A percentile compares a stretch with the other conserved stretches of the same genome.
These are phyloP conservation scores for Leptodactylus fuscus DNA, from an alignment of 2,113 vertebrate genomes.

Conservation along the genomic window DNA sequence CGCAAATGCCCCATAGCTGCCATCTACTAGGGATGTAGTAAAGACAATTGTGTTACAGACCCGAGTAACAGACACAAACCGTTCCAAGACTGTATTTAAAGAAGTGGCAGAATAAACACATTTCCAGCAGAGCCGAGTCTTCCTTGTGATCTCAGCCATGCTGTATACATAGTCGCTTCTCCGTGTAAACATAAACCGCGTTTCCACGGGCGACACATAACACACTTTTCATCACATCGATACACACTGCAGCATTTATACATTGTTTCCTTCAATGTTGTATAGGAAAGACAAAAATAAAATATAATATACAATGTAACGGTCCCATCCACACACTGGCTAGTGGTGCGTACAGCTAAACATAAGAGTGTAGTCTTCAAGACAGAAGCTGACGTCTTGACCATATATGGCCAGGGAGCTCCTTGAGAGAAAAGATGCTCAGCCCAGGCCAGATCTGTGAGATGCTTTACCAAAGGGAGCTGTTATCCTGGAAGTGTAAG, in stretches of 20 bases:
- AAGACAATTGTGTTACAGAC: background rate
- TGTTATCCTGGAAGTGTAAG: constrained; percentile 67
- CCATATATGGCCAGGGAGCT: constrained; percentile 77
- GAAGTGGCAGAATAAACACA: constrained; percentile 22
- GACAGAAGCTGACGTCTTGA: constrained; percentile 65
- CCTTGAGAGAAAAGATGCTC: constrained; percentile 63
- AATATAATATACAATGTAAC: constrained; percentile 72
- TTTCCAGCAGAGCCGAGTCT: background rate
- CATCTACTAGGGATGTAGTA: too few species aligned
- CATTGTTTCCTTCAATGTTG: constrained; percentile 47
- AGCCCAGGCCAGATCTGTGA: constrained; percentile 59
- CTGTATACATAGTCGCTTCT: constrained; percentile 24
- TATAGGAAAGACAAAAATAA: constrained; percentile 63
- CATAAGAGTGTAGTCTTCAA: constrained; percentile 71
- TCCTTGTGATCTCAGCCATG: background rate
- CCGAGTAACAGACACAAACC: background rate
- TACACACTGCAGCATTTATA: constrained; percentile 32
- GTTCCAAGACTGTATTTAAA: background rate
- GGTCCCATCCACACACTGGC: constrained; percentile 67
- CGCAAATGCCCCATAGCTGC: too few species aligned
- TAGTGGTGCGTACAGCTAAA: constrained; percentile 63
- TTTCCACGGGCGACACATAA: constrained; percentile 34
- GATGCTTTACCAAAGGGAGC: constrained; percentile 58
- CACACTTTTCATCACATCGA: constrained; percentile 15
- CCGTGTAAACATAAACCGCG: constrained; percentile 17